phyloP scores from a whole-genome alignment of 2,797 vertebrate genomes.

The Trichosurus vulpecula region DNA sequence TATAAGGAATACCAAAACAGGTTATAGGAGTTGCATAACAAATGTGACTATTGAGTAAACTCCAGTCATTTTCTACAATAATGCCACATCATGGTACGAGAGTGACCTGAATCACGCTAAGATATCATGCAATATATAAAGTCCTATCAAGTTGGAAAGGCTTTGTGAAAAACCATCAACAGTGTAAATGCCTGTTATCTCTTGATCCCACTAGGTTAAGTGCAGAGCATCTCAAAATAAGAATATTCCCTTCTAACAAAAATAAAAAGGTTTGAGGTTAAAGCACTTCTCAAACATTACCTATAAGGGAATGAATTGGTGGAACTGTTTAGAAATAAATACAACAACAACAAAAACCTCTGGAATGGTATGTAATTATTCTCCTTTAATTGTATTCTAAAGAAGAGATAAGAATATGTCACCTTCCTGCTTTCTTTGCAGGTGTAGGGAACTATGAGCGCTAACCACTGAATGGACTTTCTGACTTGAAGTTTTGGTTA shows the following conservation, averaged over 20 bases:
- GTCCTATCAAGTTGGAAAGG: not conserved
- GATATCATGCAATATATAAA: not conserved
- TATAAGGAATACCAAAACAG: conserved; percentile 58
- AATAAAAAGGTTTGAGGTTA: not conserved
- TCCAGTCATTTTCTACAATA: conserved; percentile 35
- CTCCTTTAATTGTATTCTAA: not conserved
- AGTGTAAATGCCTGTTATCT: not conserved
- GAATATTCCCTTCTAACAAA: not conserved
- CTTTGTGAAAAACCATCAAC: not conserved
- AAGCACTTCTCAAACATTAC: not conserved
- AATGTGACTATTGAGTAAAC: conserved; percentile 41
- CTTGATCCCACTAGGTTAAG: not conserved
- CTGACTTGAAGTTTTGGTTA: not conserved
- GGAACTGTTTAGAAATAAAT: not conserved
- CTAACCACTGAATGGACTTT: not conserved
- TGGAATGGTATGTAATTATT: not conserved
- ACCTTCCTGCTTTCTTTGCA: not conserved
- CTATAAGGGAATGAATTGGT: not conserved
- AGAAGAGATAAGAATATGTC: not conserved
- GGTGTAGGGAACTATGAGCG: not conserved
- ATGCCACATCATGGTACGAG: conserved; percentile 38
- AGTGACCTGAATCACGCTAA: not conserved
- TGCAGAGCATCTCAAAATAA: not conserved
- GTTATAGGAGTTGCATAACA: not conserved
- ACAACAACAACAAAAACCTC: not conserved